Evolutionary conservation across 2,113 vertebrate species (phyloP), one percentile per base, ranked within the genome.

Genomic region (Cyprinodon tularosa): DNA sequence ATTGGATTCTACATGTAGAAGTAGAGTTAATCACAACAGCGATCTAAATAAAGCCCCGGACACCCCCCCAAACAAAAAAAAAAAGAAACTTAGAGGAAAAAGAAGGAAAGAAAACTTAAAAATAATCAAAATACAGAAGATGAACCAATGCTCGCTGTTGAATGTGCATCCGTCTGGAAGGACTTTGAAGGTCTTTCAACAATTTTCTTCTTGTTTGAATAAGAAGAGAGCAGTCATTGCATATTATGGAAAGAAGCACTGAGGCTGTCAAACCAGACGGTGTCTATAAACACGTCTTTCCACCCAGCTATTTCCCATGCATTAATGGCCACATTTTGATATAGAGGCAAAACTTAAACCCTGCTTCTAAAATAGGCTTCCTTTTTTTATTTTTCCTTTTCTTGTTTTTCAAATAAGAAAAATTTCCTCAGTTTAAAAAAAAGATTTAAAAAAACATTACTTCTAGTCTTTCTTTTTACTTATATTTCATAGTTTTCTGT

Each of bases 241-340:
- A 81, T 81, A 90, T 91, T 89, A 88, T 63, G 73, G 77, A 42
- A 78, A 29, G 66, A 84, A 71, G 76, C 68, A 70, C 13, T 68
- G 68, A 79, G 76, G 83, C 77, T 79, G 78, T 90, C 76, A 80
- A 69, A 69, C 63, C 57, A 63, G n/a, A 77, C 47, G 22, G 40
- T 13, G 48, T 3, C 66, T 79, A 14, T 12, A 59, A 45, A 76
- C 84, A 64, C 78, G 81, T 91, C 87, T 69, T 63, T 67, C 66
- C 66, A 68, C 63, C 60, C 80, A 87, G 86, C 82, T 4, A 15
- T 67, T 80, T 77, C 63, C 71, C 57, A 71, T 53, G 72, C 62
- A 74, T 75, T 72, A 57, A 62, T 45, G 44, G 61, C 29, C 29
- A 47, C 63, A 38, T 29, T 81, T 84, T 81, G 69, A 81, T 79